These are phyloP conservation scores for Salminus brasiliensis DNA, from an alignment of 2,113 vertebrate genomes.

Conservation along the genomic window DNA sequence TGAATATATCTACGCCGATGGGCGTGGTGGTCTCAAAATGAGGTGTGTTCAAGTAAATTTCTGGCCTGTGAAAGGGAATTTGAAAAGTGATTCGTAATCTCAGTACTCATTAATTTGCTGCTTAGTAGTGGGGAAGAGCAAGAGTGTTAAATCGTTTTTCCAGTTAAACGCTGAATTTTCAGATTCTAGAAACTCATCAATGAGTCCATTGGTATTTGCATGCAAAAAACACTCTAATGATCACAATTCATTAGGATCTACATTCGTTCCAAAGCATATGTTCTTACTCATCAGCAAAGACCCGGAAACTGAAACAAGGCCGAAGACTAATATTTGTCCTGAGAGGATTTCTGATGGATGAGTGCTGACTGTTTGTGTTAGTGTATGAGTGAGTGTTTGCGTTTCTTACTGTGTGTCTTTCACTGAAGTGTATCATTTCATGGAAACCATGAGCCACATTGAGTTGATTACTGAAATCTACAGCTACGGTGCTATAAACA, in stretches of 20 bases:
- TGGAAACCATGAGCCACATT: constrained; percentile 1
- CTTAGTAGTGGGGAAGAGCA: too few relatives aligned
- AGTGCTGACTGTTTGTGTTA: neutral
- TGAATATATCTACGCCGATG: too few relatives aligned
- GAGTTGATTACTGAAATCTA: neutral
- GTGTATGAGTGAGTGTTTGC: neutral
- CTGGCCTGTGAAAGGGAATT: too few relatives aligned
- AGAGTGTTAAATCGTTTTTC: too few relatives aligned
- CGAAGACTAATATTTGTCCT: constrained; percentile 14
- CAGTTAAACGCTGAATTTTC: too few relatives aligned
- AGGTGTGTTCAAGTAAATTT: too few relatives aligned
- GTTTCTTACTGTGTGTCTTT: neutral
- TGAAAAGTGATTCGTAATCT: too few relatives aligned
- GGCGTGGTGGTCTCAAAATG: too few relatives aligned
- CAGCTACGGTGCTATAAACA: neutral
- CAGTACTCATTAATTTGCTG: too few relatives aligned
- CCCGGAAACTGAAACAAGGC: neutral
- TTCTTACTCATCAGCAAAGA: neutral
- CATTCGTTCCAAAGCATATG: neutral
- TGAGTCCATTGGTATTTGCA: too few relatives aligned
- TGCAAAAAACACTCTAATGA: neutral
- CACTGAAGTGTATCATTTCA: neutral
- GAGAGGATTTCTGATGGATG: neutral
- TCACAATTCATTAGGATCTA: neutral
- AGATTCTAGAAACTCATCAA: too few relatives aligned